Evolutionary conservation across 2,888 invertebrate genomes (phyloP).

Genomic region (Pollenia angustigena): DNA sequence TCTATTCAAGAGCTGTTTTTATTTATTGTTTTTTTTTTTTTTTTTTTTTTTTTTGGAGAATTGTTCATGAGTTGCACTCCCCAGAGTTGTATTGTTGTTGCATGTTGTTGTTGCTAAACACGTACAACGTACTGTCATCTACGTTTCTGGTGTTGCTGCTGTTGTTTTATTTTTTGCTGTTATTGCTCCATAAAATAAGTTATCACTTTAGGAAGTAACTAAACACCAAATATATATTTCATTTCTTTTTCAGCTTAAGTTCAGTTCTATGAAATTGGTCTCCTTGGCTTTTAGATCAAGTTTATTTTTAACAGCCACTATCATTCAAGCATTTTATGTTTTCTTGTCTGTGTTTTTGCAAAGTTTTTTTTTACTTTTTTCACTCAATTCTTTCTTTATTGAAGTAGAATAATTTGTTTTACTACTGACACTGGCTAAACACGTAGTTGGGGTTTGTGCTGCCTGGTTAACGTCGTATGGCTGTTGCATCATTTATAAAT

Average conservation of each 20-base stretch:
- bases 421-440: constrained; percentile 55
- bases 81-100: constrained; percentile 52
- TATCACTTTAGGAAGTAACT: constrained; percentile 73
- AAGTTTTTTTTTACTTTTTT: neutral
- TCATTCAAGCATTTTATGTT: constrained; percentile 71
- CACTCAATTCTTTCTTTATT: constrained; percentile 12
- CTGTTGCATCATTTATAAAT: constrained; percentile 70
- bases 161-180: constrained; percentile 38
- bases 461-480: constrained; percentile 51
- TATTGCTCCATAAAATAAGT: constrained; percentile 71
- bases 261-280: constrained; percentile 61
- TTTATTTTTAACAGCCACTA: constrained; percentile 68
- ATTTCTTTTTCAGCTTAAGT: constrained; percentile 31
- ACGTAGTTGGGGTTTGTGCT: constrained; percentile 47
- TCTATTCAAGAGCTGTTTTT: constrained; percentile 33
- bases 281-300: constrained; percentile 68
- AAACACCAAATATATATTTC: constrained; percentile 66
- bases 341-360: constrained; percentile 43
- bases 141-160: constrained; percentile 10
- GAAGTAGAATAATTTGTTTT: constrained; percentile 63
- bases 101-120: constrained; percentile 63
- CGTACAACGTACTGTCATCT: constrained; percentile 61
- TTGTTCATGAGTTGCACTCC: constrained; percentile 51
- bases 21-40: neutral
- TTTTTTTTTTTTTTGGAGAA: neutral